Percentiles rank a stretch among this genome's conserved stretches.
Conservation (phyloP, 2,888 invertebrate genomes). For the Azorinus chamasolen region DNA sequence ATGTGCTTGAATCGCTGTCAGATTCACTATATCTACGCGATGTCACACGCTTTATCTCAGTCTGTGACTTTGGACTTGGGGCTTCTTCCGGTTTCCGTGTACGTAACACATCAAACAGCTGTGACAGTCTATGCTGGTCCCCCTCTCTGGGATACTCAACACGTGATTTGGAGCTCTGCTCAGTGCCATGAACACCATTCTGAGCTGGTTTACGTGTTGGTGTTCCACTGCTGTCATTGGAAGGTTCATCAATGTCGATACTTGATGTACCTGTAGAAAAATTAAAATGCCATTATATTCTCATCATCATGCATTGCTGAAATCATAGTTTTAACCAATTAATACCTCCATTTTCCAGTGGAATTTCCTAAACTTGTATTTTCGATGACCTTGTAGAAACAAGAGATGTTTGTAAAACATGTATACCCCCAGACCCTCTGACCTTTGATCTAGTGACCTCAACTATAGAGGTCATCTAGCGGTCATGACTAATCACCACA, state of each 20-base stretch:
- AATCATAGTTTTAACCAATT: too few relatives aligned
- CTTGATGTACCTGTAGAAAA: conserved; percentile 53
- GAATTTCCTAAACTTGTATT: too few relatives aligned
- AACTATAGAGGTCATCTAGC: too few relatives aligned
- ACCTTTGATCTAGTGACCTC: too few relatives aligned
- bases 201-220: conserved; percentile 33
- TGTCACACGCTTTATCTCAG: conserved; percentile 55
- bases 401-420: too few relatives aligned
- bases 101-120: conserved; percentile 70
- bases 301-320: too few relatives aligned
- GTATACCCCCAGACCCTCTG: too few relatives aligned
- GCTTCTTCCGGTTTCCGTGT: conserved; percentile 51
- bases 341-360: too few relatives aligned
- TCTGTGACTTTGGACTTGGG: conserved; percentile 25
- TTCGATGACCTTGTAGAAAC: too few relatives aligned
- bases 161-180: conserved; percentile 44
- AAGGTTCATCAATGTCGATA: conserved; percentile 51
- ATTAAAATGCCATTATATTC: too few relatives aligned
- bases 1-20: conserved; percentile 69
- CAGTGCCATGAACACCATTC: conserved; percentile 51
- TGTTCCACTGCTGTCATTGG: conserved; percentile 3
- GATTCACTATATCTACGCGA: conserved; percentile 66
- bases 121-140: conserved; percentile 74
- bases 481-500: too few relatives aligned
- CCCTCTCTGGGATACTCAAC: conserved; percentile 75